Evolutionary conservation across 2,888 invertebrate genomes (phyloP).

Genomic region (Amphiduros pacificus): DNA sequence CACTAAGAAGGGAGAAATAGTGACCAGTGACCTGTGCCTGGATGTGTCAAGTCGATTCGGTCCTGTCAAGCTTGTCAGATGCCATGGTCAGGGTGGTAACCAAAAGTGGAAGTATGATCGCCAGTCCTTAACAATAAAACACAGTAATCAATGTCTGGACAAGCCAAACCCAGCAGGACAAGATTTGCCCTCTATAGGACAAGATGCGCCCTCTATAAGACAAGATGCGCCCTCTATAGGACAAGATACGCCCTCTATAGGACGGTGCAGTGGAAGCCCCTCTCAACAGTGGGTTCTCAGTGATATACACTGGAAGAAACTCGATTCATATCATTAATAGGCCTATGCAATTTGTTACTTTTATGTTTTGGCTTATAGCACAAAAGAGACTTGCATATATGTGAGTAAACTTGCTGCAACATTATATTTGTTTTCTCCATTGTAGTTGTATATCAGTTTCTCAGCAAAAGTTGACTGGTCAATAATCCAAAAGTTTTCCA

Average conservation of each 20-base stretch:
- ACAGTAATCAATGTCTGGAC: conserved; percentile 89
- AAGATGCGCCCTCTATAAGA: conserved; percentile 14
- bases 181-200: conserved; percentile 51
- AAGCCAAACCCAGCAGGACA: conserved; percentile 68
- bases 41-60: conserved; percentile 80
- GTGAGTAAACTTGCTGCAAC: no score
- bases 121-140: conserved; percentile 81
- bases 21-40: conserved; percentile 95
- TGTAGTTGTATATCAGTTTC: no score
- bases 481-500: no score
- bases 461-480: no score
- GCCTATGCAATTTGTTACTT: no score
- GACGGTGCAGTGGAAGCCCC: conserved; percentile 24
- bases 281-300: conserved; percentile 31
- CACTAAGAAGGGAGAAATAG: conserved; percentile 92
- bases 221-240: neutral
- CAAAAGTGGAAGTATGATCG: conserved; percentile 92
- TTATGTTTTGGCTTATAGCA: no score
- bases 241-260: conserved; percentile 5
- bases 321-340: conserved; percentile 26
- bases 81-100: conserved; percentile 95
- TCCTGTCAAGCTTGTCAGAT: conserved; percentile 90
- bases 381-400: no score
- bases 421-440: no score
- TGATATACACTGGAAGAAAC: conserved; percentile 29